phyloP scores from a whole-genome alignment of 1,140 invertebrate species.

The Euwallacea fornicatus region DNA sequence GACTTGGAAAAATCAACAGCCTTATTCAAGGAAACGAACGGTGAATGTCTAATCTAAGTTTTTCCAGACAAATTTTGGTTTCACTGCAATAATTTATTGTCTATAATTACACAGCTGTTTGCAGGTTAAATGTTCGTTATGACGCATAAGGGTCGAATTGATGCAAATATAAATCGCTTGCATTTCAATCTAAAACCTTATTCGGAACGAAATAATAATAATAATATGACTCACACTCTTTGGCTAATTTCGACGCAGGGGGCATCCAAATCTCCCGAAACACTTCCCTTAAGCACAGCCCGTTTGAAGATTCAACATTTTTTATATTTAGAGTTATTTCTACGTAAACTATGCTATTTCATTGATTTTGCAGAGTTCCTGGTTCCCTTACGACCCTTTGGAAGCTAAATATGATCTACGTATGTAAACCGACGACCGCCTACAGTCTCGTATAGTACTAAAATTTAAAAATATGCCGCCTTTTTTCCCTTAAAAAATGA shows the following conservation, averaged over 20 bases:
- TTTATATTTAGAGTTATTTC: constrained; percentile 18
- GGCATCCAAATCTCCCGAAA: constrained; percentile 21
- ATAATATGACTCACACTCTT: constrained; percentile 17
- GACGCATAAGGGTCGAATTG: too few species aligned
- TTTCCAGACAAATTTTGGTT: too few species aligned
- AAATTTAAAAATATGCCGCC: too few species aligned
- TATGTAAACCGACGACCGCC: too few species aligned
- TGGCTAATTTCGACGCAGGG: constrained; percentile 35
- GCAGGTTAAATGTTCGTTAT: background rate
- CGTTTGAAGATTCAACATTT: background rate
- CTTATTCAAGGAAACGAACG: too few species aligned
- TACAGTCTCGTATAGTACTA: too few species aligned
- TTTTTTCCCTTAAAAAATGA: too few species aligned
- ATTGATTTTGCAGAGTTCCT: too few species aligned
- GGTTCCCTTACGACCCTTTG: background rate
- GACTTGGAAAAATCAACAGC: too few species aligned
- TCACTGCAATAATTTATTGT: too few species aligned
- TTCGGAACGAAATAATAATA: background rate
- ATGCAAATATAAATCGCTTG: constrained; percentile 15
- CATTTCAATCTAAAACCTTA: constrained; percentile 9
- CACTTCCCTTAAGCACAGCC: constrained; percentile 20
- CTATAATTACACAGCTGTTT: background rate
- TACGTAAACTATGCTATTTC: too few species aligned
- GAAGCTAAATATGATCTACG: constrained; percentile 10
- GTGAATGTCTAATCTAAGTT: too few species aligned